Conservation (phyloP, 2,888 invertebrate species). For the Tuberolachnus salignus region DNA sequence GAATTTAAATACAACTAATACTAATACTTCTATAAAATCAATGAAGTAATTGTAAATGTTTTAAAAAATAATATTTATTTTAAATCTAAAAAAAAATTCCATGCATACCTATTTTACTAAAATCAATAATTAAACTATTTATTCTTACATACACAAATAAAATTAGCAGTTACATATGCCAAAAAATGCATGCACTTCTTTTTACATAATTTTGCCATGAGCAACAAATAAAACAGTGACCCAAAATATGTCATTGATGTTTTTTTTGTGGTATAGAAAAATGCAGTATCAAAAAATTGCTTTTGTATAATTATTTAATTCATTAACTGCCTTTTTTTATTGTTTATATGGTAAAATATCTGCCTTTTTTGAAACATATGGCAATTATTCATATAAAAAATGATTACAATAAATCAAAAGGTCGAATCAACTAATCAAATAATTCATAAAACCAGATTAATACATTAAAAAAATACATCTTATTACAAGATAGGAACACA, state of each 20-base stretch:
- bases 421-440: slow-evolving; percentile 19
- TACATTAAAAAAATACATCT: slow-evolving; percentile 6
- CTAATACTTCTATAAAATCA: neutral
- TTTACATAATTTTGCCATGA: neutral
- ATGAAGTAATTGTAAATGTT: neutral
- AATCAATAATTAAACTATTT: slow-evolving; percentile 17
- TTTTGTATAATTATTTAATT: no score
- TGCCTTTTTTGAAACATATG: no score
- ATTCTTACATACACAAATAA: neutral
- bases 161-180: slow-evolving; percentile 7
- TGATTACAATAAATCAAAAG: neutral
- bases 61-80: neutral
- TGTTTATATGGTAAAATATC: no score
- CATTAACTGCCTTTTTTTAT: no score
- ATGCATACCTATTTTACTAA: slow-evolving; percentile 14
- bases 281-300: no score
- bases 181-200: slow-evolving; percentile 23
- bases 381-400: slow-evolving; percentile 3
- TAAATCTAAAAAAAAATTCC: slow-evolving; percentile 16
- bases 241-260: no score
- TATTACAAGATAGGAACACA: slow-evolving; percentile 24
- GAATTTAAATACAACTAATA: no score
- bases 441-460: slow-evolving; percentile 7
- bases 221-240: no score
- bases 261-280: no score